phyloP scores from a whole-genome alignment of 2,888 invertebrate species.

The Hirtodrosophila histrioides region DNA sequence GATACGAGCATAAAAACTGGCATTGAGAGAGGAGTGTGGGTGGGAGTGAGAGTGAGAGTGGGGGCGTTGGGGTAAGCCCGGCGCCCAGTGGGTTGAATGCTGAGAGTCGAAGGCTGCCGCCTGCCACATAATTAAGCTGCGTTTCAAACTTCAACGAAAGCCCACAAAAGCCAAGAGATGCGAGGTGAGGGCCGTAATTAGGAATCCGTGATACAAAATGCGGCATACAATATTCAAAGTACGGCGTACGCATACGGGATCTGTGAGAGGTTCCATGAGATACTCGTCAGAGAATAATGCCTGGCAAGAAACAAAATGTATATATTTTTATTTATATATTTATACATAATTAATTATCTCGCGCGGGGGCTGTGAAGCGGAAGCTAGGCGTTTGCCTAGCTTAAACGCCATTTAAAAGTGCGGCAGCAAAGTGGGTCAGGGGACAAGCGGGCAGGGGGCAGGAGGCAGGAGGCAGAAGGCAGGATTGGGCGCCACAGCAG shows the following conservation, averaged over 20 bases:
- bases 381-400: conserved; percentile 26
- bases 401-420: conserved; percentile 51
- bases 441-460: neutral
- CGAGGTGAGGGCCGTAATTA: conserved; percentile 60
- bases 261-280: conserved; percentile 5
- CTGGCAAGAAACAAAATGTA: neutral
- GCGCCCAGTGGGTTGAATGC: conserved; percentile 14
- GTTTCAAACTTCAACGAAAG: conserved; percentile 61
- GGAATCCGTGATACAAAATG: conserved; percentile 49
- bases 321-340: conserved; percentile 33
- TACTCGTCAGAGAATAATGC: conserved; percentile 10
- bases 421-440: neutral
- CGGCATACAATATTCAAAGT: neutral
- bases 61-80: neutral
- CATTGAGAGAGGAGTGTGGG: neutral
- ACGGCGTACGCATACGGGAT: neutral
- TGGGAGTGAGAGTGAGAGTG: neutral
- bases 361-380: neutral
- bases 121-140: conserved; percentile 72
- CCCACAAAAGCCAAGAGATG: conserved; percentile 65
- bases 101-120: conserved; percentile 30
- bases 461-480: neutral
- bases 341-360: conserved; percentile 71
- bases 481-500: neutral
- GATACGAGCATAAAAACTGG: conserved; percentile 5